phyloP scores from a whole-genome alignment of 1,140 invertebrate species.

The Eubasilissa regina region DNA sequence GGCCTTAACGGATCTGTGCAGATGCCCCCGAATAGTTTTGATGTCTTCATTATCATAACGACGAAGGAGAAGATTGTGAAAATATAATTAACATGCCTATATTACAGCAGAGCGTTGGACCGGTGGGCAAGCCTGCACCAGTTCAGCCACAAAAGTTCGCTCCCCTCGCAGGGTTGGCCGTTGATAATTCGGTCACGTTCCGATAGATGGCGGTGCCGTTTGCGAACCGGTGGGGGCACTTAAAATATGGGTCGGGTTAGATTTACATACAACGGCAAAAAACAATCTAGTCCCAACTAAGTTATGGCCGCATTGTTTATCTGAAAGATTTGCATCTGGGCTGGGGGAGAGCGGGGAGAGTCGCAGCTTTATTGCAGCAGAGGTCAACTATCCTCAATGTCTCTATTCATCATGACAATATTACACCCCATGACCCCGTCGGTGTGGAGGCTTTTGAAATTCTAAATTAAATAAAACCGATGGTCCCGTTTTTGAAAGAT shows the following conservation, averaged over 20 bases:
- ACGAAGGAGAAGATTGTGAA: too few relatives aligned
- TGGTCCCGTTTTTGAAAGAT: too few relatives aligned
- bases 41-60: too few relatives aligned
- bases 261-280: constrained; percentile 46
- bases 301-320: constrained; percentile 43
- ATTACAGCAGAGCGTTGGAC: too few relatives aligned
- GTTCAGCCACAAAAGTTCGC: not conserved
- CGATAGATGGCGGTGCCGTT: constrained; percentile 52
- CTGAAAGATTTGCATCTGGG: constrained; percentile 42
- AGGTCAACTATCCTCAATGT: not conserved
- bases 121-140: too few relatives aligned
- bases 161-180: not conserved
- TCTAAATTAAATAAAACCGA: too few relatives aligned
- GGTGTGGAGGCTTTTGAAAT: too few relatives aligned
- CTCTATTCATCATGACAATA: not conserved
- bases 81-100: too few relatives aligned
- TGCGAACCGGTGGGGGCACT: constrained; percentile 31
- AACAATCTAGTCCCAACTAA: constrained; percentile 38
- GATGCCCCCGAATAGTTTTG: too few relatives aligned
- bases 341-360: not conserved
- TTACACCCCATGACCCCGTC: too few relatives aligned
- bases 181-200: constrained; percentile 55
- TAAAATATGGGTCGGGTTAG: constrained; percentile 47
- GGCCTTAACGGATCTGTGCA: too few relatives aligned
- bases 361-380: constrained; percentile 15